These are phyloP conservation scores for Tympanoctomys barrerae DNA, from an alignment of 2,797 vertebrate species.

Conservation along the genomic window DNA sequence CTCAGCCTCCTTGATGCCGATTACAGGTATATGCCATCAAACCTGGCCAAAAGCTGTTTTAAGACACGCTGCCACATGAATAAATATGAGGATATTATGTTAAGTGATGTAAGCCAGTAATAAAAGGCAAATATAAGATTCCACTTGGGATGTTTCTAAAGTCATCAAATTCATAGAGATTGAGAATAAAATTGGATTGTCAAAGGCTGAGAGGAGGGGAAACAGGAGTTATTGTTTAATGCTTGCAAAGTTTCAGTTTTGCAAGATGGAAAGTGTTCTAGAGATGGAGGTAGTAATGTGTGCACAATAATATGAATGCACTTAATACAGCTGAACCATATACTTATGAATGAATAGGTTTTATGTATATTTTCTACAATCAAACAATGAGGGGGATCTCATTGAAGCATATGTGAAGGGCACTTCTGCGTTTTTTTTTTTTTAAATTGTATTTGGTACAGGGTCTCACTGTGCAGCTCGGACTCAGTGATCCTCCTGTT, in stretches of 20 bases:
- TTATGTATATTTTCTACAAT: conserved; percentile 12
- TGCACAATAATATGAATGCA: background rate
- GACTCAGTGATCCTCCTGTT: no score
- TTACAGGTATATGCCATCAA: background rate
- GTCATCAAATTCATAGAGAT: background rate
- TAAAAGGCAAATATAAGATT: background rate
- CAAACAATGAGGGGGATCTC: background rate
- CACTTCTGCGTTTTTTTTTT: background rate
- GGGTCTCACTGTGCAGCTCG: no score
- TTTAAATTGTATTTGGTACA: no score
- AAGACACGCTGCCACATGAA: background rate
- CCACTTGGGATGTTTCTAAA: background rate
- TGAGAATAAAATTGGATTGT: background rate
- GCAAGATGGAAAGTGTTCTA: background rate
- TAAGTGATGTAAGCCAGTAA: background rate
- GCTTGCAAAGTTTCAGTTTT: background rate
- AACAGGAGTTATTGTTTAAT: background rate
- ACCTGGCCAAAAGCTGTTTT: background rate
- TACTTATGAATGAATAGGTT: background rate
- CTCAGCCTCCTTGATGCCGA: background rate
- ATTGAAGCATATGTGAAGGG: background rate
- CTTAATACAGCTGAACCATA: background rate
- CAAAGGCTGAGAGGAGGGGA: background rate
- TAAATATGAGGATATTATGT: background rate
- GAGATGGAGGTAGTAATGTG: background rate